Percentiles rank a stretch among this genome's conserved stretches.
Conservation (phyloP, 2,888 invertebrate species). For the Drosophila eohydei region DNA sequence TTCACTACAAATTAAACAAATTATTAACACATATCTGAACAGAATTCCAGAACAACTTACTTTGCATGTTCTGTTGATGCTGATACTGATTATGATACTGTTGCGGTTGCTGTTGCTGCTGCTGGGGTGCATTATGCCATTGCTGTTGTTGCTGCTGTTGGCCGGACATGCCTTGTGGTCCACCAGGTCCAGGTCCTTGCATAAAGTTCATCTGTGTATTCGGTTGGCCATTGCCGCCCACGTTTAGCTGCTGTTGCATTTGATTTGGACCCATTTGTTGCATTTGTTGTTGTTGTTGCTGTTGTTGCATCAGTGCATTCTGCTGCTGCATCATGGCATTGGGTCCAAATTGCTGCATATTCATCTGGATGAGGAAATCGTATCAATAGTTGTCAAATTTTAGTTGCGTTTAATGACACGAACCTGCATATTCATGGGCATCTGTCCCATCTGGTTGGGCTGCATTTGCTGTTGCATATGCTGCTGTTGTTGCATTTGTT, state of each 20-base stretch:
- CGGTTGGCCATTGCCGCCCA: constrained; percentile 79
- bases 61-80: constrained; percentile 84
- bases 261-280: constrained; percentile 77
- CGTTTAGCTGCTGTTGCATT: constrained; percentile 82
- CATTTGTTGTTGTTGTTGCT: constrained; percentile 83
- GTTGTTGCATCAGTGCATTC: constrained; percentile 82
- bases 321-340: constrained; percentile 72
- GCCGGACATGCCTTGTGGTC: constrained; percentile 81
- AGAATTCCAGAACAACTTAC: constrained; percentile 52
- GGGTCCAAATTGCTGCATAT: constrained; percentile 85
- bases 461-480: constrained; percentile 82
- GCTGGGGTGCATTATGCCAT: constrained; percentile 79
- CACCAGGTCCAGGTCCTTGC: constrained; percentile 74
- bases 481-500: constrained; percentile 84
- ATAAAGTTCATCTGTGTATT: constrained; percentile 83
- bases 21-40: neutral
- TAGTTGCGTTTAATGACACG: neutral
- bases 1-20: constrained; percentile 75
- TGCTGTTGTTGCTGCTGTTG: constrained; percentile 85
- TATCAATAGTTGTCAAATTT: neutral
- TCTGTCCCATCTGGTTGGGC: constrained; percentile 82
- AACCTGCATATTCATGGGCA: constrained; percentile 85
- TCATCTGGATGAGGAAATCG: constrained; percentile 67
- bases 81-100: constrained; percentile 82
- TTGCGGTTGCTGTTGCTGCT: constrained; percentile 67